A percentile compares a stretch with the other conserved stretches of the same genome.
These are phyloP conservation scores for Danionella cerebrum DNA, from an alignment of 2,113 vertebrate genomes.

Conservation along the genomic window DNA sequence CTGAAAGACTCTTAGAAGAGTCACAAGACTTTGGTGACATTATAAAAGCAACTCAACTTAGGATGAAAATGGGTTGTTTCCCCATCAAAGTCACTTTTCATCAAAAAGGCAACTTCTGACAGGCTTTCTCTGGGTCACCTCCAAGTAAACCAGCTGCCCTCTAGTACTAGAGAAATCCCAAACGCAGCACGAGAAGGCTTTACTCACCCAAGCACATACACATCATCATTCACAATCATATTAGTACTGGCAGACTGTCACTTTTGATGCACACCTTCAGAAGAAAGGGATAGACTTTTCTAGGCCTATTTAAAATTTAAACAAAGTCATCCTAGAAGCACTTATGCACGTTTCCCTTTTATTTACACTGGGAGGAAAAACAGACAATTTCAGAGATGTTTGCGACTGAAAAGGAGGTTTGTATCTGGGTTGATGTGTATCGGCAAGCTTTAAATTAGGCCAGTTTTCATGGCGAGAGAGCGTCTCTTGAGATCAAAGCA, in stretches of 20 bases:
- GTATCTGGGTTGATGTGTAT: neutral
- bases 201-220: neutral
- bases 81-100: slow-evolving; percentile 13
- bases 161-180: neutral
- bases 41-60: neutral
- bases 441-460: slow-evolving; percentile 19
- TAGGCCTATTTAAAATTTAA: slow-evolving; percentile 21
- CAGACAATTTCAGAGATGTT: too few relatives aligned
- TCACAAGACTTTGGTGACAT: neutral
- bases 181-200: neutral
- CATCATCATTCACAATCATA: slow-evolving; percentile 3
- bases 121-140: slow-evolving; percentile 11
- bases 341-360: too few relatives aligned
- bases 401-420: neutral
- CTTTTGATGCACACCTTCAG: slow-evolving; percentile 21
- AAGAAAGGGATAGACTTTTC: slow-evolving; percentile 1
- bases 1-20: neutral
- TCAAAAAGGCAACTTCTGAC: slow-evolving; percentile 6
- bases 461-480: neutral
- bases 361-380: too few relatives aligned
- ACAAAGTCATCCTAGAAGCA: neutral
- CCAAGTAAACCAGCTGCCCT: neutral
- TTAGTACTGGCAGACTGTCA: slow-evolving; percentile 25
- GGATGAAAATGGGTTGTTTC: neutral
- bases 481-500: slow-evolving; percentile 23